Base-by-base conservation (phyloP, 2,888 invertebrate species). In the Drosophila pegasa region DNA sequence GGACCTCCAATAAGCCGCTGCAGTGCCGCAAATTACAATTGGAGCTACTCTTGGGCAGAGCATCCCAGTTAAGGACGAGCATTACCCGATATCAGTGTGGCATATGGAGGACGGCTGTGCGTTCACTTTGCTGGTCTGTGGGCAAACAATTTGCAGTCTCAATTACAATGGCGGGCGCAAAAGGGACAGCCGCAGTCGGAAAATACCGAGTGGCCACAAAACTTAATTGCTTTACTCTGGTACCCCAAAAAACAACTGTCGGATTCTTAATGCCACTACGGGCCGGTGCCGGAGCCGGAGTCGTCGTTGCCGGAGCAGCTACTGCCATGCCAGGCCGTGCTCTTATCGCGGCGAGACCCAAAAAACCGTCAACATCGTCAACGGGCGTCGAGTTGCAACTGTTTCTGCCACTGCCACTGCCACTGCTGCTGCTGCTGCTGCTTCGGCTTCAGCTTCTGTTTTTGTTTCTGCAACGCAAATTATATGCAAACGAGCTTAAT, bases 401-500 rank as follows among this genome's bases (percentile, higher is more conserved):
- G 41, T 54, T 54, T 51, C 40, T 50, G 66, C 33, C 45, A 52
- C 65, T 22, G 66, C 48, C 41, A 35, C 60, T 33, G 78, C 55
- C 1, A 2, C 45, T 12, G 18, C 16, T 12, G 10, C 45, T 16
- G 10, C 45, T 16, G 27, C 45, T 27, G 9, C 27, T 27, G 68
- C 22, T 47, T 51, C 69, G 10, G 71, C 41, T 50, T 51, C 59
- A 27, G 78, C 57, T 70, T 56, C 70, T 63, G 61, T 40, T 69
- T 75, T 75, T 82, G 81, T 79, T 70, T 75, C 76, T 82, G 81
- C 84, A 79, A 83, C 88, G 84, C 81, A 80, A 87, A 88, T 88
- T 80, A 87, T 88, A 84, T 84, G 83, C 83, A 84, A 88, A 84
- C 87, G 83, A 84, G 89, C 87, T 84, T 88, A 87, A 83, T 88